These are phyloP conservation scores for Syngnathus rostellatus DNA, from an alignment of 2,797 vertebrate species.

Conservation along the genomic window DNA sequence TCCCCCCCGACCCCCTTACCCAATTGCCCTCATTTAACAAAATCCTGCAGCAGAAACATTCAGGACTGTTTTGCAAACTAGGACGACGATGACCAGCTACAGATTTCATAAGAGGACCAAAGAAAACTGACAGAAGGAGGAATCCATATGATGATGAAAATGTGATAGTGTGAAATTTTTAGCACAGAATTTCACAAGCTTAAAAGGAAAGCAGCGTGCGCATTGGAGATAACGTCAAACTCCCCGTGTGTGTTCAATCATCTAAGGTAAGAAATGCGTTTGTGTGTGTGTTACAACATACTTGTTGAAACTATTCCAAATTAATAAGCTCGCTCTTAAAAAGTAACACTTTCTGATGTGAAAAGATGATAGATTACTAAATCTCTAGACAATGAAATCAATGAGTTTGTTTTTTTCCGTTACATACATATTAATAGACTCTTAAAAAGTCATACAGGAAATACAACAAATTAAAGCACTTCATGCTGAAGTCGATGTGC, in stretches of 20 bases:
- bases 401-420: neutral
- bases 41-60: slow-evolving; percentile 24
- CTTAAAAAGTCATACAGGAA: no score
- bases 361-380: neutral
- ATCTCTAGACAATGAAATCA: neutral
- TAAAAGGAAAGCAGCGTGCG: slow-evolving; percentile 24
- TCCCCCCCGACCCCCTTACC: slow-evolving; percentile 8
- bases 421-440: neutral
- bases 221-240: slow-evolving; percentile 34
- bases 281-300: neutral
- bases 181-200: slow-evolving; percentile 29
- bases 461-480: slow-evolving; percentile 10
- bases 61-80: slow-evolving; percentile 15
- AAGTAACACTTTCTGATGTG: neutral
- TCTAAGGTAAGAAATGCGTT: slow-evolving; percentile 46
- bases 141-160: slow-evolving; percentile 38
- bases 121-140: slow-evolving; percentile 12
- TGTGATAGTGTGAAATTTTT: slow-evolving; percentile 44
- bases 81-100: slow-evolving; percentile 4
- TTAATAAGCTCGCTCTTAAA: no score
- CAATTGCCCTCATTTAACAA: slow-evolving; percentile 31
- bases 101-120: slow-evolving; percentile 20
- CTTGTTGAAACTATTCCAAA: neutral
- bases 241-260: slow-evolving; percentile 13
- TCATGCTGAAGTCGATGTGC: slow-evolving; percentile 32